A percentile compares a stretch with the other conserved stretches of the same genome.
phyloP scores from a whole-genome alignment of 2,113 vertebrate genomes.

The Heteronetta atricapilla region DNA sequence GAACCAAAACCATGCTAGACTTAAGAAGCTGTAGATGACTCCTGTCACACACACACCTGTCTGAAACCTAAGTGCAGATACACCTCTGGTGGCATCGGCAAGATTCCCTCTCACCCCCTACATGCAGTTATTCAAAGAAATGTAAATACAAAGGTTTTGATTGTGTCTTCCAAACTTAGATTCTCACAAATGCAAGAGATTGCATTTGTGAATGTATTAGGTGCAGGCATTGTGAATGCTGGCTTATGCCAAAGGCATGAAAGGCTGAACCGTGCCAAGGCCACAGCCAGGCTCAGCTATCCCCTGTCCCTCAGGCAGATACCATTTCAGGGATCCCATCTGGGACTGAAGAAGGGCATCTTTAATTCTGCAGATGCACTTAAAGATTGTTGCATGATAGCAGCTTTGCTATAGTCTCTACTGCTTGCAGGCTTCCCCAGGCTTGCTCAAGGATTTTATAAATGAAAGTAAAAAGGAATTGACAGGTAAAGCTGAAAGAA shows the following conservation, averaged over 20 bases:
- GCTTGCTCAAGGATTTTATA: background rate
- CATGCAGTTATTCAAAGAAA: background rate
- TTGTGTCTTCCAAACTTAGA: background rate
- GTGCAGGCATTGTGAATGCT: background rate
- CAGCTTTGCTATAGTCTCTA: background rate
- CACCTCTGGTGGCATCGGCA: accelerated
- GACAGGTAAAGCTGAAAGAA: background rate
- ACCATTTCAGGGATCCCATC: background rate
- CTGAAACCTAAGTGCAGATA: background rate
- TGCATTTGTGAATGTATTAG: background rate
- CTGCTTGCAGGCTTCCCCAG: background rate
- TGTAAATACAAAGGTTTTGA: too few species aligned
- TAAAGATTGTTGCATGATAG: background rate
- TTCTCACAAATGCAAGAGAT: background rate
- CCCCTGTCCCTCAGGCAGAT: background rate
- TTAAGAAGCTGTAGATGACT: background rate
- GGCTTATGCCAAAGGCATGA: background rate
- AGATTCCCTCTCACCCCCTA: background rate
- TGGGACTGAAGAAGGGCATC: background rate
- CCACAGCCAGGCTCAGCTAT: background rate
- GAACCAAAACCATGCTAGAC: background rate
- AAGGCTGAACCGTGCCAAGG: background rate
- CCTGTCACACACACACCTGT: background rate
- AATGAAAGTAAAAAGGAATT: background rate
- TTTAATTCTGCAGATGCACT: background rate